phyloP scores from a whole-genome alignment of 2,113 vertebrate genomes.

The Ophiodon elongatus region DNA sequence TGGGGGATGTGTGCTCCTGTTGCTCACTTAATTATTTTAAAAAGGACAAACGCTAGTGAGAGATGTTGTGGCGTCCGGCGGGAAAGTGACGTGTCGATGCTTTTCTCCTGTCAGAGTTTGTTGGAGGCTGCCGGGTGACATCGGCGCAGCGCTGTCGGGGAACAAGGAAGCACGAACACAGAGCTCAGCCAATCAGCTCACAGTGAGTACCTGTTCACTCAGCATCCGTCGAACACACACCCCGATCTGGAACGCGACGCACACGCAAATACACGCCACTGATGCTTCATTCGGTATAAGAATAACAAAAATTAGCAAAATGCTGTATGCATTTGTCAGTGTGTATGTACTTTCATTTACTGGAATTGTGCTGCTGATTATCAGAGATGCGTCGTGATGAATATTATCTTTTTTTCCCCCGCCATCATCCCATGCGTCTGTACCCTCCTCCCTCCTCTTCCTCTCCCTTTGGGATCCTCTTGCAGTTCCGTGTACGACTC shows the following conservation, averaged over 20 bases:
- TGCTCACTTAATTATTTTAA: too few species aligned
- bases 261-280: background rate
- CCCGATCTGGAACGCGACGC: background rate
- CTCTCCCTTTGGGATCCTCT: background rate
- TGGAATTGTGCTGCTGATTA: background rate
- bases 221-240: background rate
- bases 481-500: background rate
- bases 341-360: background rate
- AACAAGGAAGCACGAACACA: background rate
- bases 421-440: background rate
- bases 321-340: background rate
- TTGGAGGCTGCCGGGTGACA: constrained; percentile 22
- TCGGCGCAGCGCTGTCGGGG: background rate
- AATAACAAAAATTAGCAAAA: background rate
- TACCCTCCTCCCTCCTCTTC: background rate
- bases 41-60: too few species aligned
- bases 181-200: background rate
- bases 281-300: background rate
- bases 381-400: background rate
- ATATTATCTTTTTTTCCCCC: background rate
- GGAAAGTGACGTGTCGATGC: background rate
- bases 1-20: too few species aligned
- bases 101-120: constrained; percentile 35
- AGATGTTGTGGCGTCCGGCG: too few species aligned
- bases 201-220: constrained; percentile 43